These are phyloP conservation scores for Pollenia amentaria DNA, from an alignment of 2,888 invertebrate species.

Conservation along the genomic window DNA sequence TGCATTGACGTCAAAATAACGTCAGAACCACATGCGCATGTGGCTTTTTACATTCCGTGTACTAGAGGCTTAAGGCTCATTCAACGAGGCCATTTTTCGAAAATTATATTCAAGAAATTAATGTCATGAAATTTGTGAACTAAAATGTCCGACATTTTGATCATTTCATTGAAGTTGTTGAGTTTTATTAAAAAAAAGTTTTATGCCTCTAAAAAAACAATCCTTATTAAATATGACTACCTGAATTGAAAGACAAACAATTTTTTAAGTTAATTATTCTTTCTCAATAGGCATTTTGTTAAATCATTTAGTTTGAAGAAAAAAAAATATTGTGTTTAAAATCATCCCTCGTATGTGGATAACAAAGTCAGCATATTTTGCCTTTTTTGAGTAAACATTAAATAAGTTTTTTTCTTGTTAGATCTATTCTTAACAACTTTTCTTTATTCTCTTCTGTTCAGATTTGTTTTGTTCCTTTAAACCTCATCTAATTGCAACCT, in stretches of 20 bases:
- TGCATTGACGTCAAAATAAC: too few species aligned
- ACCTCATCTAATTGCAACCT: slow-evolving; percentile 50
- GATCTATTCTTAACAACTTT: background rate
- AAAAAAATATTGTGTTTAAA: slow-evolving; percentile 46
- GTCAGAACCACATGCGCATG: too few species aligned
- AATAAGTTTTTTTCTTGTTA: background rate
- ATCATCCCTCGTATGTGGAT: slow-evolving; percentile 4
- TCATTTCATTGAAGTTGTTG: too few species aligned
- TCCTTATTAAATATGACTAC: too few species aligned
- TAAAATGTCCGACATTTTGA: too few species aligned
- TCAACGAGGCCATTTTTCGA: too few species aligned
- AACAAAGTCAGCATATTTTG: slow-evolving; percentile 50
- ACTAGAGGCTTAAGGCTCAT: too few species aligned
- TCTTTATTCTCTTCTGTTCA: background rate
- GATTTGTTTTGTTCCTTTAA: slow-evolving; percentile 5
- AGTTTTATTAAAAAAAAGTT: too few species aligned
- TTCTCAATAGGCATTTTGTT: background rate
- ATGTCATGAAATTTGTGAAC: too few species aligned
- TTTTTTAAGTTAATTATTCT: background rate
- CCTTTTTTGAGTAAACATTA: slow-evolving; percentile 30
- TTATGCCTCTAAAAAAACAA: too few species aligned
- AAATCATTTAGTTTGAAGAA: slow-evolving; percentile 33
- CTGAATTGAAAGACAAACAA: background rate
- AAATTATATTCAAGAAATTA: too few species aligned
- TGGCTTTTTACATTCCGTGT: too few species aligned